Evolutionary conservation across 2,113 vertebrate species (phyloP).

Genomic region (Entomyzon cyanotis): DNA sequence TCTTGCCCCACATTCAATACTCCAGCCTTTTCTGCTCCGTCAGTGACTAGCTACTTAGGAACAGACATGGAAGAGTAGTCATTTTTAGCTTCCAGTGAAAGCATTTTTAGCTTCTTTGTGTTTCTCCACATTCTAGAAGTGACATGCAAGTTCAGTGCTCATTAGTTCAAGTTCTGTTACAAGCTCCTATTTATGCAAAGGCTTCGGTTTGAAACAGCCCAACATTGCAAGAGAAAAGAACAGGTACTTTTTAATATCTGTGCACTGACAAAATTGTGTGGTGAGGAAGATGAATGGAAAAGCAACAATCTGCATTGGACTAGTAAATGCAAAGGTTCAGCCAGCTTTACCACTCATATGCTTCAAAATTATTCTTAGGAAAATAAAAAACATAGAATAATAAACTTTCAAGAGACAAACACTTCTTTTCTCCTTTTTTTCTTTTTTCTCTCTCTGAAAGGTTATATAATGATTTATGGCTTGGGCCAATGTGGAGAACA

Average conservation of each 20-base stretch:
- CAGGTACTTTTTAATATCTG: neutral
- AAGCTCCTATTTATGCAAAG: neutral
- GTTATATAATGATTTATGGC: neutral
- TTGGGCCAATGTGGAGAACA: neutral
- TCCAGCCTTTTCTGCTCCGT: neutral
- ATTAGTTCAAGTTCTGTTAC: slow-evolving; percentile 21
- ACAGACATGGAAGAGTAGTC: neutral
- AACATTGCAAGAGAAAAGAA: neutral
- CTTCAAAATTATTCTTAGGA: neutral
- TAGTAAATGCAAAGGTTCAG: neutral
- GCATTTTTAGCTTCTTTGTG: slow-evolving; percentile 12
- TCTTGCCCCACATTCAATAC: neutral
- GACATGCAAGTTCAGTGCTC: neutral
- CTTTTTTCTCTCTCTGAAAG: neutral
- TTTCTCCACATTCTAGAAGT: neutral
- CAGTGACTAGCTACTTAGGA: slow-evolving; percentile 27
- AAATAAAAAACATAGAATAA: neutral
- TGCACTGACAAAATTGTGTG: neutral
- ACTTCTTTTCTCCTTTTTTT: neutral
- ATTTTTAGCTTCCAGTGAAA: slow-evolving; percentile 34
- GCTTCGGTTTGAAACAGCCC: neutral
- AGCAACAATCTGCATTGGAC: neutral
- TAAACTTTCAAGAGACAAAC: neutral
- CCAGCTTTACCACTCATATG: neutral
- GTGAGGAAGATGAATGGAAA: neutral